Base-by-base conservation (phyloP, 2,888 invertebrate genomes). In the Volucella bombylans region DNA sequence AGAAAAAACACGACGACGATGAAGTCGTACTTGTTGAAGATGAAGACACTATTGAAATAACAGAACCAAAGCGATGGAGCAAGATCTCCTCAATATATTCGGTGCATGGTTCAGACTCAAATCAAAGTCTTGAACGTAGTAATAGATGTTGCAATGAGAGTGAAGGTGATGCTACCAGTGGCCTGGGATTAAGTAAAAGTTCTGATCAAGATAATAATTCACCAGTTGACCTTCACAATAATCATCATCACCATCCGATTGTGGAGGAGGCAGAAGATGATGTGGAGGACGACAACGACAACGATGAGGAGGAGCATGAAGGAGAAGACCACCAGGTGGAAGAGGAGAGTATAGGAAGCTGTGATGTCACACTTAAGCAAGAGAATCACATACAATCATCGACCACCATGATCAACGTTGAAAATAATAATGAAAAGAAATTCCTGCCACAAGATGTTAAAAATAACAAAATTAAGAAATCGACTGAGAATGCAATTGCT, bases 1-100 rank as follows among this genome's bases (percentile, higher is more conserved):
- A 49, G 49, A 23, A 50, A 1, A 18, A 45, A 8, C 94, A 94
- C 87, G 93, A 93, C 88, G 95, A 95, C 0, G 94, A 94, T 65
- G 91, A 94, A 15, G 94, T 95, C 89, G 95, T 96, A n/a, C 96
- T 96, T 90, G 92, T 95, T 55, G 91, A 96, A 74, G 93, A 95
- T 90, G 95, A 95, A 87, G 96, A 96, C 0, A 31, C 94, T 72
- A 95, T 96, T 0, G 94, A 95, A 87, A 91, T 96, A 71, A 95
- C 95, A 11, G 94, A 95, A 89, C 92, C 95, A 39, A 92, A 96
- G 4, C 93, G 94, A 88, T 91, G 93, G 89, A 94, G 94, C 88
- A 94, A 94, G 89, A 86, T 87, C 18, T 87, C 86, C 52, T 86
- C 87, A 10, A 68, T 86, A 71, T 79, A 74, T 18, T 82, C 87